phyloP scores from a whole-genome alignment of 2,888 invertebrate genomes.

The Hyalella azteca region DNA sequence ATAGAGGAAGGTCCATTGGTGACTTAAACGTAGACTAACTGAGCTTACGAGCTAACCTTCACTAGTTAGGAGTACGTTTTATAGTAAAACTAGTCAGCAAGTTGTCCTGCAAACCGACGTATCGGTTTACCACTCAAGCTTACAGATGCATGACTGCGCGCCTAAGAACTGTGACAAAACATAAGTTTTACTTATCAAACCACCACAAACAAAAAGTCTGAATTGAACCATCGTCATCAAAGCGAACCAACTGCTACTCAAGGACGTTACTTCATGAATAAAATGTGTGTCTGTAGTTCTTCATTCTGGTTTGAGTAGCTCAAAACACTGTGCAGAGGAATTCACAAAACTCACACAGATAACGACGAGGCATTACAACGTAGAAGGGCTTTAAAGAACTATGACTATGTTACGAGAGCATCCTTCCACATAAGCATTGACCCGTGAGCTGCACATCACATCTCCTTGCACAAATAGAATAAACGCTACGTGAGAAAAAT shows the following conservation, averaged over 20 bases:
- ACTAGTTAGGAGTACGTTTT: slow-evolving; percentile 24
- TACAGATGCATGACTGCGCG: neutral
- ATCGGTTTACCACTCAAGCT: neutral
- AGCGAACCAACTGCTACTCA: too few relatives aligned
- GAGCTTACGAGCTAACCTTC: slow-evolving; percentile 29
- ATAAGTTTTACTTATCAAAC: too few relatives aligned
- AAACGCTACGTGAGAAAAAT: neutral
- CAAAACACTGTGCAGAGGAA: too few relatives aligned
- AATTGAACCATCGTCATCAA: too few relatives aligned
- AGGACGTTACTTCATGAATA: too few relatives aligned
- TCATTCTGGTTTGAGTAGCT: too few relatives aligned
- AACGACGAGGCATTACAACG: neutral
- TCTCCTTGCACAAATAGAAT: neutral
- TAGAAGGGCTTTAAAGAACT: neutral
- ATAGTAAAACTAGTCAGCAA: slow-evolving; percentile 22
- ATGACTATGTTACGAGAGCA: slow-evolving; percentile 13
- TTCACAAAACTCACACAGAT: neutral
- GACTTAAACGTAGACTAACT: slow-evolving; percentile 27
- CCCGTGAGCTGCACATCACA: neutral
- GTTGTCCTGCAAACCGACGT: neutral
- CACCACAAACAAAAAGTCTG: too few relatives aligned
- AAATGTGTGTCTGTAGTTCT: too few relatives aligned
- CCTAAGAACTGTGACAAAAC: neutral
- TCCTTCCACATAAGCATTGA: neutral
- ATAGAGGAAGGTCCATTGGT: slow-evolving; percentile 34